These are phyloP conservation scores for Hypena proboscidalis DNA, from an alignment of 2,888 invertebrate species.

Conservation along the genomic window DNA sequence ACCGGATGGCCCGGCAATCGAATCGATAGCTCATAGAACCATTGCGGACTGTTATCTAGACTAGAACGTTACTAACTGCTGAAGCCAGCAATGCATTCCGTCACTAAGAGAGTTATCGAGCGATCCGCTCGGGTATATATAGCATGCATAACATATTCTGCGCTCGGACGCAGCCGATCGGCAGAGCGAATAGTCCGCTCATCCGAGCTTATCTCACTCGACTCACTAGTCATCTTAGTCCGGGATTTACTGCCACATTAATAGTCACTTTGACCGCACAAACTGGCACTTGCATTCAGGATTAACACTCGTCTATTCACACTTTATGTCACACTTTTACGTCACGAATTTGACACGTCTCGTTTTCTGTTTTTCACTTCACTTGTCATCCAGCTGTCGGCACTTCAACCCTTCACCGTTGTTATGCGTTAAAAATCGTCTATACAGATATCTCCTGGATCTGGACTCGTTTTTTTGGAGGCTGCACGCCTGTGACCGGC, in stretches of 20 bases:
- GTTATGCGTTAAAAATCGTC: conserved; percentile 62
- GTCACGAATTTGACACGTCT: not conserved
- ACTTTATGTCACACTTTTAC: conserved; percentile 1
- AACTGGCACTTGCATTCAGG: not conserved
- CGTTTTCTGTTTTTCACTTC: not conserved
- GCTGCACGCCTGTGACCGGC: conserved; percentile 64
- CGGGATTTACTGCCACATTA: conserved; percentile 15
- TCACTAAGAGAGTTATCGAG: conserved; percentile 14
- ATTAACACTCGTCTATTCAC: not conserved
- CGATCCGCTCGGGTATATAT: conserved; percentile 13
- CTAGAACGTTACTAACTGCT: conserved; percentile 5
- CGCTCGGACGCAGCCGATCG: conserved; percentile 17
- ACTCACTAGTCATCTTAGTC: conserved; percentile 19
- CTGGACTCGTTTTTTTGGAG: conserved; percentile 91
- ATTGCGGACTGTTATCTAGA: conserved; percentile 9
- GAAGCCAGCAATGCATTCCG: conserved; percentile 26
- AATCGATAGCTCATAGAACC: conserved; percentile 6
- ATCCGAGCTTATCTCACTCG: conserved; percentile 23
- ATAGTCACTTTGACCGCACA: not conserved
- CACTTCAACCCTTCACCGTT: not conserved
- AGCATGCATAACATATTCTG: conserved; percentile 12
- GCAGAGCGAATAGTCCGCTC: conserved; percentile 22
- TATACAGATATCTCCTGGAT: conserved; percentile 93
- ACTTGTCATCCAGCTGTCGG: too few species aligned
- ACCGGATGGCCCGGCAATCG: not conserved